Percentiles rank a stretch among this genome's conserved stretches.
Conservation (phyloP, 2,113 vertebrate genomes). For the Hydrolagus affinis region DNA sequence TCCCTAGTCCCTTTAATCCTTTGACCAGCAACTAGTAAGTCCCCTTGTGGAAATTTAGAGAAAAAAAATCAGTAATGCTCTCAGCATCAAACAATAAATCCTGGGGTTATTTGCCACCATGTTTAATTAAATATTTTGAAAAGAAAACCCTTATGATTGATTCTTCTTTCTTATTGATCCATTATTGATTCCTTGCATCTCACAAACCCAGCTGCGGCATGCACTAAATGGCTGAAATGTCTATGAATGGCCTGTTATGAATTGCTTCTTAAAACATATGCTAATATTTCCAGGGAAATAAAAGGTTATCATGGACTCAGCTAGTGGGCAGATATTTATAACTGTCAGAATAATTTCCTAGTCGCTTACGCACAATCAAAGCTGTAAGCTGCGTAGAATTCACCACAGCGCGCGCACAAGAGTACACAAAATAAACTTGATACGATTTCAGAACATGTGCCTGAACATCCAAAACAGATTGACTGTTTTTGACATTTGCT, state of each 20-base stretch:
- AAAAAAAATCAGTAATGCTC: conserved; percentile 85
- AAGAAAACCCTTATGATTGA: conserved; percentile 84
- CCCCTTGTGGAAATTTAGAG: conserved; percentile 68
- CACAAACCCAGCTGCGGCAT: conserved; percentile 61
- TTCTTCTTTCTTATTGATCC: conserved; percentile 71
- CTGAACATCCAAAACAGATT: conserved; percentile 31
- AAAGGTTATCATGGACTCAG: conserved; percentile 6
- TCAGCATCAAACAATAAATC: conserved; percentile 78
- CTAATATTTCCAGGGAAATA: conserved; percentile 31
- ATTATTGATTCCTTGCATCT: conserved; percentile 63
- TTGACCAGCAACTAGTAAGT: conserved; percentile 61
- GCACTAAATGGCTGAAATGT: conserved; percentile 60
- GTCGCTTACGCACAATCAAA: conserved; percentile 7
- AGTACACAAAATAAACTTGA: conserved; percentile 25
- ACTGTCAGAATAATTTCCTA: neutral
- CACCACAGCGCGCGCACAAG: neutral
- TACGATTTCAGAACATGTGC: conserved; percentile 28
- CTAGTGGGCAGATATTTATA: neutral
- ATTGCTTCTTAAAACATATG: conserved; percentile 48
- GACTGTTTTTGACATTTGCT: conserved; percentile 32
- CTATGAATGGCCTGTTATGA: conserved; percentile 53
- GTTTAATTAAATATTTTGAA: conserved; percentile 88
- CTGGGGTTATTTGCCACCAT: conserved; percentile 75
- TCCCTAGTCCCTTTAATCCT: conserved; percentile 75
- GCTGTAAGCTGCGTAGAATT: neutral